phyloP scores from a whole-genome alignment of 2,797 vertebrate genomes.

The Channallabes apus region DNA sequence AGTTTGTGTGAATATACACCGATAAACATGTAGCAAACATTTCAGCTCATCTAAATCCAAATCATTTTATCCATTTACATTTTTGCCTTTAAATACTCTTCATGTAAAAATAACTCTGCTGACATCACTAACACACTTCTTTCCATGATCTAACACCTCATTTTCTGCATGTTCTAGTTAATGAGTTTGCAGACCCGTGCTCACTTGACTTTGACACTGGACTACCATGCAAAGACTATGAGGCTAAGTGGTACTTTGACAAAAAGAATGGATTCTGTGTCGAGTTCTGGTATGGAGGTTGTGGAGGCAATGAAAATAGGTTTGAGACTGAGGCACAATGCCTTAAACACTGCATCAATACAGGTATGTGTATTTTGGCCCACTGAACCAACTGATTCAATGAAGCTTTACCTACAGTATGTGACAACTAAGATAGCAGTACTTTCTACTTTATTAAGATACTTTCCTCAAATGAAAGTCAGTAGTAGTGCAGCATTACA shows the following conservation, averaged over 20 bases:
- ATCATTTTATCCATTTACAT: slow-evolving; percentile 4
- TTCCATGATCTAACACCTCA: slow-evolving; percentile 58
- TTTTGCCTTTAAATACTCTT: slow-evolving; percentile 35
- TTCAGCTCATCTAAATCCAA: slow-evolving; percentile 23
- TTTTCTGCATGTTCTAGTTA: slow-evolving; percentile 73
- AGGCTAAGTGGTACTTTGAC: slow-evolving; percentile 89
- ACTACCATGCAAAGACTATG: slow-evolving; percentile 83
- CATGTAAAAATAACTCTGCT: slow-evolving; percentile 36
- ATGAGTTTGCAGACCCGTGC: slow-evolving; percentile 80
- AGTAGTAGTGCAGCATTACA: not conserved
- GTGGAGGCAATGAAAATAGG: slow-evolving; percentile 84
- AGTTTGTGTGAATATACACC: not conserved
- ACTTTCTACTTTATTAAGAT: not conserved
- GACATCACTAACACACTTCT: slow-evolving; percentile 59
- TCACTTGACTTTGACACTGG: slow-evolving; percentile 84
- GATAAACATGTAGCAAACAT: not conserved
- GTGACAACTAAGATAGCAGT: not conserved
- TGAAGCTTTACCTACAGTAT: not conserved
- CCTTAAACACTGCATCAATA: slow-evolving; percentile 74
- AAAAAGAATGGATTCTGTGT: slow-evolving; percentile 82
- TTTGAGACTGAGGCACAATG: slow-evolving; percentile 82
- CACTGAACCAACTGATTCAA: not conserved
- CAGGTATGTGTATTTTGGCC: slow-evolving; percentile 70
- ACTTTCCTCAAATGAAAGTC: not conserved
- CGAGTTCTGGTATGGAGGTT: slow-evolving; percentile 85